Base-by-base conservation (phyloP, 2,888 invertebrate species). In the Dryomyza anilis region DNA sequence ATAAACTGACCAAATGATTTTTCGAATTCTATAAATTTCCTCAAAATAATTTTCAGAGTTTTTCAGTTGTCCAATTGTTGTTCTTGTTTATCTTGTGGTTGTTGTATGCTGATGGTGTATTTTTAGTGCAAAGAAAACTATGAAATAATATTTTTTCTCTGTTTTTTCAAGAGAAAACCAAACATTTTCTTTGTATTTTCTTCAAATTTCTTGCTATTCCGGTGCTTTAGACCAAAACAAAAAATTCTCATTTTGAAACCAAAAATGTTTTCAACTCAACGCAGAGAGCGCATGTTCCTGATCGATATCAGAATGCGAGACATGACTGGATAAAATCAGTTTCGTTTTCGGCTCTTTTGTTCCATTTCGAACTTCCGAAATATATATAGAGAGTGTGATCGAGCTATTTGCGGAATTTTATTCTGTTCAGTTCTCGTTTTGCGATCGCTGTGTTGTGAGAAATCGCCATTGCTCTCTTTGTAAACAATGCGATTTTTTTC, bases 1-100 rank as follows among this genome's bases (percentile, higher is more conserved):
- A 74, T 73, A 73, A 76, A 77, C 76, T 77, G 72, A 77, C 76
- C 70, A 72, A 73, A 70, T 70, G 70, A 75, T 78, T 74, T 46
- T 76, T 74, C 65, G 46, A 65, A 66, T 48, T 56, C 59, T 61
- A 62, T 52, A 56, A 62, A 61, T 64, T 64, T 36, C 52, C 64
- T 52, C 30, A 29, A 64, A 64, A 43, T 21, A 63, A n/a, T 56
- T 29, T 56, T n/a, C n/a, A 56, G 56, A 48, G 21, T 48, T 46
- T 56, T 60, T 60, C 50, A 48, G 48, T 63, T 56, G 36, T 27
- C 48, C 27, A 56, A 63, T 16, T 56, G n/a, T n/a, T n/a, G n/a
- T n/a, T n/a, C n/a, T n/a, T n/a, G n/a, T n/a, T n/a, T n/a, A n/a
- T n/a, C n/a, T n/a, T n/a, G n/a, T n/a, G n/a, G n/a, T n/a, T n/a